Evolutionary conservation across 2,888 invertebrate genomes (phyloP).

Genomic region (Lapara coniferarum): DNA sequence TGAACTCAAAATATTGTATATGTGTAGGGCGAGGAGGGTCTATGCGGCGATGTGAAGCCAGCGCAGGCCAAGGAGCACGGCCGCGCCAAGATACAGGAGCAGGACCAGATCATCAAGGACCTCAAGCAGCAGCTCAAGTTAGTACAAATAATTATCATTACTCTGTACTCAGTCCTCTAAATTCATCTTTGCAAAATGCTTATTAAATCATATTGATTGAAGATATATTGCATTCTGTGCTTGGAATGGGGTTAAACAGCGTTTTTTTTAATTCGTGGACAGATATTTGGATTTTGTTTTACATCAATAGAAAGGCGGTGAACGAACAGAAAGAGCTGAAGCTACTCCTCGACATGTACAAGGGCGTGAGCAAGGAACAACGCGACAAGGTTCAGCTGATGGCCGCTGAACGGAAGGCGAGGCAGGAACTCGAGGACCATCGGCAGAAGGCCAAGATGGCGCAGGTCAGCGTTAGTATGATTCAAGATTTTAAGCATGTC

Average conservation of each 20-base stretch:
- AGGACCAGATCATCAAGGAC: conserved; percentile 91
- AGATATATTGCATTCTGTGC: too few species aligned
- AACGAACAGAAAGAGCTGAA: conserved; percentile 98
- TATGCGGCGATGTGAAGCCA: conserved; percentile 83
- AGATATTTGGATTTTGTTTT: conserved; percentile 27
- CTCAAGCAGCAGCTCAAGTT: conserved; percentile 96
- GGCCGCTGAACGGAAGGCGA: conserved; percentile 96
- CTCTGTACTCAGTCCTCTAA: neutral
- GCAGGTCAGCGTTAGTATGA: conserved; percentile 78
- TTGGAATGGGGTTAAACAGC: neutral
- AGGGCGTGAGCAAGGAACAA: conserved; percentile 98
- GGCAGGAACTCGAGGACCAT: conserved; percentile 95
- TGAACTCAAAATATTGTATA: neutral
- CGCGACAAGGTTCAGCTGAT: conserved; percentile 97
- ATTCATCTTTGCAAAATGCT: neutral
- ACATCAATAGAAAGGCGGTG: conserved; percentile 89
- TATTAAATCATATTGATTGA: too few species aligned
- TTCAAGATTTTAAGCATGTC: neutral
- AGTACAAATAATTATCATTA: conserved; percentile 46
- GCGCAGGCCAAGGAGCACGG: conserved; percentile 61
- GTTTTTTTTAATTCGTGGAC: neutral
- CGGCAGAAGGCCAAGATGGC: conserved; percentile 93
- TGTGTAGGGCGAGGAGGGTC: conserved; percentile 80
- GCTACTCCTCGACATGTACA: conserved; percentile 97
- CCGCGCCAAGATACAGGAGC: conserved; percentile 76